Conservation (phyloP, 2,888 invertebrate genomes). For the Leptinotarsa haldemani region DNA sequence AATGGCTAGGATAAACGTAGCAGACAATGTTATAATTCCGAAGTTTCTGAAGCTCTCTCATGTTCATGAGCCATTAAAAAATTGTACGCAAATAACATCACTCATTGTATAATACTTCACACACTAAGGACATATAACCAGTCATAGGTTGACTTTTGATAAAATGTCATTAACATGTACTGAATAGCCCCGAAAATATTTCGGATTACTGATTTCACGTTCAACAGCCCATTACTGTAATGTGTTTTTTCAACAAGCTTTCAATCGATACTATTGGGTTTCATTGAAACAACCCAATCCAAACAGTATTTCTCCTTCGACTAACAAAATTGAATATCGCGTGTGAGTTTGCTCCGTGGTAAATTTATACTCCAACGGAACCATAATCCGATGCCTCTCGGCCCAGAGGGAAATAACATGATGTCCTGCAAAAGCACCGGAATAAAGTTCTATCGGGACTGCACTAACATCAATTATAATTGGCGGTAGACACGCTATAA, state of each 20-base stretch:
- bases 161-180: too few species aligned
- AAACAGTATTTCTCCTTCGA: slow-evolving; percentile 37
- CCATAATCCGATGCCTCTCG: slow-evolving; percentile 39
- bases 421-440: slow-evolving; percentile 60
- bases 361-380: slow-evolving; percentile 52
- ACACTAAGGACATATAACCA: too few species aligned
- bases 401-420: slow-evolving; percentile 60
- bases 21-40: too few species aligned
- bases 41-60: too few species aligned
- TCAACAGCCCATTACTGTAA: not conserved
- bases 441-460: slow-evolving; percentile 56
- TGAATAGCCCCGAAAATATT: too few species aligned
- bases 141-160: too few species aligned
- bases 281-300: slow-evolving; percentile 27
- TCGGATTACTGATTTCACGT: not conserved
- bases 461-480: slow-evolving; percentile 57
- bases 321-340: slow-evolving; percentile 47
- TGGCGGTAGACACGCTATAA: slow-evolving; percentile 53
- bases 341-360: slow-evolving; percentile 47
- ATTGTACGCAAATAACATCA: too few species aligned
- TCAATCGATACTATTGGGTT: not conserved
- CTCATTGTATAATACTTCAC: too few species aligned
- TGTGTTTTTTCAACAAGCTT: slow-evolving; percentile 2
- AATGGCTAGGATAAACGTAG: too few species aligned
- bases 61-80: too few species aligned